Percentiles rank a stretch among this genome's conserved stretches.
Conservation (phyloP, 2,888 invertebrate genomes). For the Anthrax anthrax region DNA sequence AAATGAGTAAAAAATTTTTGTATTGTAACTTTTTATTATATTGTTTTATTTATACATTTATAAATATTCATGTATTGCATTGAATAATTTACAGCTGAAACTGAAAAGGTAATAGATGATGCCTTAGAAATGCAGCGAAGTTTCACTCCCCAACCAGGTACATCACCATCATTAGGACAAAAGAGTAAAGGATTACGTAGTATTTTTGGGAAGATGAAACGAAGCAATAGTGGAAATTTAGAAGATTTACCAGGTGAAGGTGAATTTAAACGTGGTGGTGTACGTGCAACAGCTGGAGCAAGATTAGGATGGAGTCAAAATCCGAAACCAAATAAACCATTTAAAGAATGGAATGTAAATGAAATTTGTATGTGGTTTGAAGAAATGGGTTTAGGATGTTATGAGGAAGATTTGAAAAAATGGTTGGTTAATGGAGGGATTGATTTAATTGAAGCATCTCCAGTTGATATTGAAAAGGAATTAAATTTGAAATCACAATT, state of each 20-base stretch:
- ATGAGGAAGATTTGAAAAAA: slow-evolving; percentile 44
- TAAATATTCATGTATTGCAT: too few relatives aligned
- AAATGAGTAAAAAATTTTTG: too few relatives aligned
- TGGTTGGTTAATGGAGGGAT: slow-evolving; percentile 68
- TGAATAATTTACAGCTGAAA: slow-evolving; percentile 42
- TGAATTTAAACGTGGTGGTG: slow-evolving; percentile 54
- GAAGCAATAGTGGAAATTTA: slow-evolving; percentile 54
- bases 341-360: slow-evolving; percentile 67
- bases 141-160: slow-evolving; percentile 34
- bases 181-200: slow-evolving; percentile 48
- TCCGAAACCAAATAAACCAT: slow-evolving; percentile 42
- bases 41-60: too few relatives aligned
- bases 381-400: slow-evolving; percentile 50
- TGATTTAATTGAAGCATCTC: slow-evolving; percentile 63
- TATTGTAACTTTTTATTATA: too few relatives aligned
- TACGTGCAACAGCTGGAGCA: slow-evolving; percentile 58
- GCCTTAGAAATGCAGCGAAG: slow-evolving; percentile 26
- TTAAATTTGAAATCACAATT: slow-evolving; percentile 67
- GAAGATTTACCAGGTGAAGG: slow-evolving; percentile 46
- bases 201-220: slow-evolving; percentile 51
- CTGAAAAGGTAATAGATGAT: slow-evolving; percentile 40
- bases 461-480: slow-evolving; percentile 78
- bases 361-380: slow-evolving; percentile 72
- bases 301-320: slow-evolving; percentile 45
- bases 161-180: slow-evolving; percentile 34